Evolutionary conservation across 2,113 vertebrate species (phyloP), one percentile per base, ranked within the genome.

Genomic region (Epinephelus cyanopodus): DNA sequence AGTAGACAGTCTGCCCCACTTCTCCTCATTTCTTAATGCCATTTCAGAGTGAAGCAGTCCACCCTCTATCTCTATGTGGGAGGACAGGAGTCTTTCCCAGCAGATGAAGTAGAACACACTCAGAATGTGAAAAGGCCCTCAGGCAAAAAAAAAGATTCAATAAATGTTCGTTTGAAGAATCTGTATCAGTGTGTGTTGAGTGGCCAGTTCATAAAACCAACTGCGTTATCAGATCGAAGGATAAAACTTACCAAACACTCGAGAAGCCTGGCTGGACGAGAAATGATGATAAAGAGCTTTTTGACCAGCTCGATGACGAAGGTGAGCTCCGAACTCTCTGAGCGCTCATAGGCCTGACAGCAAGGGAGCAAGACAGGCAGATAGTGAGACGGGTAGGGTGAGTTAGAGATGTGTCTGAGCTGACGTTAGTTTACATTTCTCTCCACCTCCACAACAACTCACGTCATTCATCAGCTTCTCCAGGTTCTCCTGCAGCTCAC

Each of bases 401-500:
- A n/a, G 50, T 71, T 47, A 56, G 57, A 37, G 33, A 69, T 1
- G 19, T 56, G 62, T 18, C 4, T 48, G 1, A 25, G 39, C 33
- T 25, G 17, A 70, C 15, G 58, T 54, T n/a, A 25, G 14, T 42
- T 69, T 5, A 27, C 10, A 1, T 19, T 65, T 4, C 47, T 66
- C 13, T 73, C 58, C 6, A 42, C 48, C 39, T 65, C 12, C 14
- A 29, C 15, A 4, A 82, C 60, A 10, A 91, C 97, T 97, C 93
- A 99, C 98, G 0, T 99, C 96, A 58, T 97, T 92, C 84, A 98
- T 91, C 42, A 99, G 91, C 82, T 96, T 97, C 92, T 99, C 98
- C 94, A 99, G 93, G 92, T 99, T 99, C 83, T 99, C 97, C 94
- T 99, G 98, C 83, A 99, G 90, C 80, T 99, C 97, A 1, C 95